phyloP scores from a whole-genome alignment of 1,140 invertebrate species.

The Parapsyche elsis region DNA sequence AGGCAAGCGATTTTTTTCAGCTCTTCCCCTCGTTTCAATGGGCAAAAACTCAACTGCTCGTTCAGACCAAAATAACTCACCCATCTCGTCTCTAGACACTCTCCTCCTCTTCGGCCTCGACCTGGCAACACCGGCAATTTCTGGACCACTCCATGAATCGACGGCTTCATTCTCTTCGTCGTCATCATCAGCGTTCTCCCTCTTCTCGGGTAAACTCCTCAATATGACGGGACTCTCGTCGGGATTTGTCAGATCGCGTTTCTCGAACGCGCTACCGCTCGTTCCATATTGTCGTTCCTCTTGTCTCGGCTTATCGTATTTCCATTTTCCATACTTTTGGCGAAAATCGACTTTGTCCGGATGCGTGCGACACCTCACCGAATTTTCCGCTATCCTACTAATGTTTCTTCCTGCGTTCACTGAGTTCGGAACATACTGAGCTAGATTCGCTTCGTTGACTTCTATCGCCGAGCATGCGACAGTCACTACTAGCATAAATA shows the following conservation, averaged over 20 bases:
- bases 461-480: neutral
- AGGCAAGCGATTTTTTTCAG: neutral
- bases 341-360: too few species aligned
- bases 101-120: slow-evolving; percentile 37
- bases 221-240: neutral
- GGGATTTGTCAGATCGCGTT: neutral
- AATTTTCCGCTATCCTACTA: neutral
- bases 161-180: neutral
- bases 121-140: neutral
- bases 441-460: neutral
- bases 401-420: too few species aligned
- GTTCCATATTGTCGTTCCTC: neutral
- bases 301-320: neutral
- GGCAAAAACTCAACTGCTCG: slow-evolving; percentile 24
- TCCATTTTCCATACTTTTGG: too few species aligned
- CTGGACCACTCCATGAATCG: neutral
- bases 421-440: neutral
- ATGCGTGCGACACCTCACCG: neutral
- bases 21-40: neutral
- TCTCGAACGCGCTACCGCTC: neutral
- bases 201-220: neutral
- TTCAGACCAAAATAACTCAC: slow-evolving; percentile 51
- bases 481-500: neutral
- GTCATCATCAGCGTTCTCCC: neutral
- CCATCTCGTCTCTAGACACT: slow-evolving; percentile 38